Evolutionary conservation across 1,140 invertebrate species (phyloP).

Genomic region (Samia ricini): DNA sequence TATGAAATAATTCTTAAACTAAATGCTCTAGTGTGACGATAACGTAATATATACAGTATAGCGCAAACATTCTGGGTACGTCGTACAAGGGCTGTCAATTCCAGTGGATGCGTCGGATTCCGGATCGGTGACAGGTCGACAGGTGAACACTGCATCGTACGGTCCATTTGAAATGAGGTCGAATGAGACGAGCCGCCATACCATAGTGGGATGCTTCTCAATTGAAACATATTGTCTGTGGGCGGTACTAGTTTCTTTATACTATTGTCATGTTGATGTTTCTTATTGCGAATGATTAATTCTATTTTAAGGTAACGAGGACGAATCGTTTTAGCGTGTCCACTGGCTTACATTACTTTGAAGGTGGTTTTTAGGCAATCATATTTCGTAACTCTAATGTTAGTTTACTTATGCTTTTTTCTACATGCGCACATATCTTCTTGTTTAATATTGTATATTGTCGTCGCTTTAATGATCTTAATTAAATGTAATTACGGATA

Average conservation of each 20-base stretch:
- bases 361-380: neutral
- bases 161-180: slow-evolving; percentile 51
- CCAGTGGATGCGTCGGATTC: neutral
- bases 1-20: neutral
- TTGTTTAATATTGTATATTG: neutral
- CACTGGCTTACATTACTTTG: neutral
- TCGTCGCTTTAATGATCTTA: neutral
- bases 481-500: neutral
- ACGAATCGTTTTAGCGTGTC: neutral
- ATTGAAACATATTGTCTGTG: slow-evolving; percentile 47
- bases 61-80: neutral
- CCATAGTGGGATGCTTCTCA: slow-evolving; percentile 38
- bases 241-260: slow-evolving; percentile 32
- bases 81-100: neutral
- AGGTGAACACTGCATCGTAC: slow-evolving; percentile 35
- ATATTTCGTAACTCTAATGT: neutral
- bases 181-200: slow-evolving; percentile 43
- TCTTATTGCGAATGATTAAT: slow-evolving; percentile 13
- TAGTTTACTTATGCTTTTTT: neutral
- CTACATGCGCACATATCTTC: neutral
- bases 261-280: slow-evolving; percentile 16
- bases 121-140: slow-evolving; percentile 9
- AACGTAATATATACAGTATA: neutral
- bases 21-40: neutral
- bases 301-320: neutral